Evolutionary conservation across 2,113 vertebrate species (phyloP).

Genomic region (Ovis aries): ARS-UI_Ramb_v3.0 NC_056060.1:23872501-23873000

Average conservation of each 20-base stretch:
- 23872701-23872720: not conserved
- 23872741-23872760: not conserved
- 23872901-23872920: not conserved
- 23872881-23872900: not conserved
- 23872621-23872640: not conserved
- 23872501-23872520: not conserved
- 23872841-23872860: not conserved
- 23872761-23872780: not conserved
- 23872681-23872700: not conserved
- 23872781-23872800: not conserved
- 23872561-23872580: not conserved
- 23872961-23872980: not conserved
- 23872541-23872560: not conserved
- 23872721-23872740: not conserved
- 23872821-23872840: not conserved
- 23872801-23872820: not conserved
- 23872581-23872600: not conserved
- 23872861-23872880: not conserved
- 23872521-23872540: not conserved
- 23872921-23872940: not conserved
- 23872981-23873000: not conserved
- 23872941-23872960: not conserved
- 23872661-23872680: not conserved
- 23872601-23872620: not conserved
- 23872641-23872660: not conserved